These are phyloP conservation scores for Sceloporus tristichus DNA, from an alignment of 2,113 vertebrate species.

Conservation along the genomic window DNA sequence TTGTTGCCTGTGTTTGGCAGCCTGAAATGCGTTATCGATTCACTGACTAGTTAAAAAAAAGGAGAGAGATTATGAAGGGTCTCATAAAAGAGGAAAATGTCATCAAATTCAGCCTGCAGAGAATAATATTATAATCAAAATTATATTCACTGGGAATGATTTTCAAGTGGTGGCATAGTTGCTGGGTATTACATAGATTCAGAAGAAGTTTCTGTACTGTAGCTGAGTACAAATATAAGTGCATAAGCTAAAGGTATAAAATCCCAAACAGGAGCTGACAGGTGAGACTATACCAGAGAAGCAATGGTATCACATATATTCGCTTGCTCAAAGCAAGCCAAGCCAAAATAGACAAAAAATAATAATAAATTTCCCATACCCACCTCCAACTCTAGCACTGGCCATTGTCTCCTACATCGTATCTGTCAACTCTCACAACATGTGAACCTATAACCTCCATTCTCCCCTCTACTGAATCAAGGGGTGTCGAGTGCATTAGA, in stretches of 20 bases:
- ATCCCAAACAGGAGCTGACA: background rate
- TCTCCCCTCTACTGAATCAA: too few relatives aligned
- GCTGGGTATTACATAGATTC: background rate
- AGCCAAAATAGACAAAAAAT: background rate
- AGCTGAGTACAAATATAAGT: background rate
- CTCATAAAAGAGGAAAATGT: background rate
- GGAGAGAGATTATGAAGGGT: background rate
- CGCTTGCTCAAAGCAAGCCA: background rate
- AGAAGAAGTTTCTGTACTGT: background rate
- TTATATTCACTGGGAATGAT: background rate
- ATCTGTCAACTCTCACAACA: too few relatives aligned
- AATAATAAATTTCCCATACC: too few relatives aligned
- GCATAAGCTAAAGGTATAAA: background rate
- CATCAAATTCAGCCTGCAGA: constrained; percentile 13
- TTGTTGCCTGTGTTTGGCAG: background rate
- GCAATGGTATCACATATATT: background rate
- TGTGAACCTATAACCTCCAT: too few relatives aligned
- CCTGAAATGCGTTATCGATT: constrained; percentile 4
- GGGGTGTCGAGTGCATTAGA: too few relatives aligned
- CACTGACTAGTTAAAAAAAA: background rate
- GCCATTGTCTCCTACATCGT: too few relatives aligned
- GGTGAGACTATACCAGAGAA: background rate
- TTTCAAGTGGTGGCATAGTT: background rate
- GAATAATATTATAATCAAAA: background rate
- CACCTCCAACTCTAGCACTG: background rate